Conservation (phyloP, 1,140 invertebrate species). For the Bombus pascuorum region DNA sequence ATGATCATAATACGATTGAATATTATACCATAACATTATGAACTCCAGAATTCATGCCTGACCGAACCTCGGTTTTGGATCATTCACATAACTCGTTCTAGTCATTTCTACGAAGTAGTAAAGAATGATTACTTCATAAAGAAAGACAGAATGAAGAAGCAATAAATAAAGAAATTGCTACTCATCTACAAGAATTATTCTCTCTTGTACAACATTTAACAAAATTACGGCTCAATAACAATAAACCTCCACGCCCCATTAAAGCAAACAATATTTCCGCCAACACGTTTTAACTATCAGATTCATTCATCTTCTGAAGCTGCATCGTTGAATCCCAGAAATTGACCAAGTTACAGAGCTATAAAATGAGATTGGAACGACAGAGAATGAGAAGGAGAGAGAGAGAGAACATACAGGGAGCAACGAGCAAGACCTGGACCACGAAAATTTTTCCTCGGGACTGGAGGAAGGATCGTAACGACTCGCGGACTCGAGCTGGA, state of each 20-base stretch:
- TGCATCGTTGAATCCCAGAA: not conserved
- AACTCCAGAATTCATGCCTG: too few relatives aligned
- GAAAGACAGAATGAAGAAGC: not conserved
- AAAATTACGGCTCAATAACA: not conserved
- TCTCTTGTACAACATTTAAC: not conserved
- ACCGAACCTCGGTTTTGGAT: too few relatives aligned
- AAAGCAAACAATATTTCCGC: not conserved
- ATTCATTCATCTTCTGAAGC: not conserved
- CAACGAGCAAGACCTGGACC: not conserved
- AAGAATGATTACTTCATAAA: not conserved
- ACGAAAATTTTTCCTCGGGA: slow-evolving; percentile 9
- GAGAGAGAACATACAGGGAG: too few relatives aligned
- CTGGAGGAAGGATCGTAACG: slow-evolving; percentile 3
- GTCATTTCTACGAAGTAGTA: too few relatives aligned
- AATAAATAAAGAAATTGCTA: not conserved
- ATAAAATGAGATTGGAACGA: not conserved
- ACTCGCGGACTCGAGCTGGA: not conserved
- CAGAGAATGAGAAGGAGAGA: not conserved
- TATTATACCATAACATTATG: too few relatives aligned
- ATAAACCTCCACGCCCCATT: not conserved
- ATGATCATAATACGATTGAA: too few relatives aligned
- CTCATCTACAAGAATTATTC: not conserved
- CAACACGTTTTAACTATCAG: not conserved
- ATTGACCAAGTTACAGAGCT: not conserved
- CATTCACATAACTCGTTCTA: too few relatives aligned